These are phyloP conservation scores for Xanthorhoe spadicearia DNA, from an alignment of 2,888 invertebrate genomes.

Conservation along the genomic window DNA sequence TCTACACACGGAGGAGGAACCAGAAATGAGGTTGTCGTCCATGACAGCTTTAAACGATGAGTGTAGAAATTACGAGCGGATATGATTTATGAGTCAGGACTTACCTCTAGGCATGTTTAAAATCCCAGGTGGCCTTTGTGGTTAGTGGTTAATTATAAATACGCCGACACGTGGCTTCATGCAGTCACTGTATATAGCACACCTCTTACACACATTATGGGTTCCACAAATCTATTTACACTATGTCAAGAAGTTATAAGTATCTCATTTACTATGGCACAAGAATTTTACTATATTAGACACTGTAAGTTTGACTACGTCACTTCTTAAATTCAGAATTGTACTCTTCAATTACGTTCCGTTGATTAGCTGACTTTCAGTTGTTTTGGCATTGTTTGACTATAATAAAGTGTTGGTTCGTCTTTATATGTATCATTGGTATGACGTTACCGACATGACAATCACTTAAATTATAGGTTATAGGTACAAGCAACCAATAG, in stretches of 20 bases:
- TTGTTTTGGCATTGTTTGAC: conserved; percentile 64
- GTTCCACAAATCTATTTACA: conserved; percentile 40
- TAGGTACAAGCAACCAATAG: no score
- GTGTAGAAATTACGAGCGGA: conserved; percentile 3
- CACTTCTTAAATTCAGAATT: not conserved
- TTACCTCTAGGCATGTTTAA: conserved; percentile 75
- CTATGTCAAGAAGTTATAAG: conserved; percentile 43
- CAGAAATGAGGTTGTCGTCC: no score
- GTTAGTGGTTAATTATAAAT: conserved; percentile 61
- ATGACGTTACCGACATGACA: conserved; percentile 27
- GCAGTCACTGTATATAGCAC: conserved; percentile 64
- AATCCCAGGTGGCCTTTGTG: conserved; percentile 54
- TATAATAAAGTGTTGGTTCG: conserved; percentile 39
- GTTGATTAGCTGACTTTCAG: conserved; percentile 37
- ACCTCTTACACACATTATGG: conserved; percentile 47
- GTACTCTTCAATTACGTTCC: conserved; percentile 40
- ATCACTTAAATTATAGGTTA: no score
- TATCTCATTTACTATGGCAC: not conserved
- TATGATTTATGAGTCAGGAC: conserved; percentile 36
- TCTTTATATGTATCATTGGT: conserved; percentile 19
- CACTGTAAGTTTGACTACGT: not conserved
- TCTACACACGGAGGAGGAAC: no score
- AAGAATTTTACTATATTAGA: conserved; percentile 32
- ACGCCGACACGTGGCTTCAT: conserved; percentile 58
- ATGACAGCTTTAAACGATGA: no score